Conservation (phyloP, 2,888 invertebrate species). For the Liodrosophila aerea region DNA sequence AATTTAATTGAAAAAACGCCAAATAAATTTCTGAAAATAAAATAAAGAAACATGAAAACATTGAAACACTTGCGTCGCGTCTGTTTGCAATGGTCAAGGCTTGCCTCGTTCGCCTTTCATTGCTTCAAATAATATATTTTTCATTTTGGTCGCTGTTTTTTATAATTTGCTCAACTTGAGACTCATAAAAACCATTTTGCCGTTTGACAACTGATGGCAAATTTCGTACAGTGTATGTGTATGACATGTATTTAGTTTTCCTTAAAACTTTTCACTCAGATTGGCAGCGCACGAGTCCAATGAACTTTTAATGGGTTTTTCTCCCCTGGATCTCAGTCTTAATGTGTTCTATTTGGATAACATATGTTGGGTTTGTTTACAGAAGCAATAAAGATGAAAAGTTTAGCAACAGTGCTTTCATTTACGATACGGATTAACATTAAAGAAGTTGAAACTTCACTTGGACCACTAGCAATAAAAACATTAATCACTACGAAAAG, state of each 20-base stretch:
- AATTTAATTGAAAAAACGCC: conserved; percentile 46
- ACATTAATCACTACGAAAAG: neutral
- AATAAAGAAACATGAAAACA: conserved; percentile 32
- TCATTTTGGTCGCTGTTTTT: conserved; percentile 27
- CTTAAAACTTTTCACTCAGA: conserved; percentile 30
- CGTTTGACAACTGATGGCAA: conserved; percentile 12
- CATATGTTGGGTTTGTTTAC: conserved; percentile 3
- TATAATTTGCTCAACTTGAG: conserved; percentile 49
- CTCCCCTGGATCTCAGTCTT: neutral
- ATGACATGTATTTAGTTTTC: conserved; percentile 53
- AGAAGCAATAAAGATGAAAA: neutral
- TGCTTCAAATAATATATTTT: conserved; percentile 27
- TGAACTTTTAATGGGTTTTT: conserved; percentile 58
- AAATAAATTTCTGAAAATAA: conserved; percentile 31
- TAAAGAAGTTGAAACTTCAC: too few species aligned
- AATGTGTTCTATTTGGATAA: conserved; percentile 3
- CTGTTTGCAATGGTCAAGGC: conserved; percentile 67
- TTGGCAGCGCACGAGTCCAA: conserved; percentile 50
- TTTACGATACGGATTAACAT: too few species aligned
- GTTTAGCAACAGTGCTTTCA: neutral
- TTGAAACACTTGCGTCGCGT: conserved; percentile 50
- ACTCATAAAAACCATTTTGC: conserved; percentile 20
- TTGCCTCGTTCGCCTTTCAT: conserved; percentile 55
- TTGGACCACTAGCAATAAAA: too few species aligned
- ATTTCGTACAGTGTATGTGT: conserved; percentile 54